Percentiles rank a stretch among this genome's conserved stretches.
These are phyloP conservation scores for Myotis pilosus DNA, from an alignment of 2,797 vertebrate genomes.

Conservation along the genomic window DNA sequence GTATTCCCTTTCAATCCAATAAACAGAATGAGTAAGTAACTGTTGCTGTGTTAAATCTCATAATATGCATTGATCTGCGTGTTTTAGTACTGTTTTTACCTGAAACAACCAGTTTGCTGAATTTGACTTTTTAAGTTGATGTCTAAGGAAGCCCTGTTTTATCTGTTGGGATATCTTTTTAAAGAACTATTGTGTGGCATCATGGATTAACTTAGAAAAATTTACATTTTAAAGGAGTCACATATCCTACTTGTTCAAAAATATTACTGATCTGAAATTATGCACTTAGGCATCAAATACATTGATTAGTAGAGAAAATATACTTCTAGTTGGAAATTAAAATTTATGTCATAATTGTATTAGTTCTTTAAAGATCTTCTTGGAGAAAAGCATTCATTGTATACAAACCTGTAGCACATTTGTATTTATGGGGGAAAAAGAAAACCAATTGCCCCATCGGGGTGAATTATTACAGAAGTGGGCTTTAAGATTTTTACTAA, in stretches of 20 bases:
- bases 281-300: not conserved
- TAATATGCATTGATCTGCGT: not conserved
- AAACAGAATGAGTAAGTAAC: slow-evolving; percentile 86
- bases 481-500: not conserved
- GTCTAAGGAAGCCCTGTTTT: not conserved
- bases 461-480: not conserved
- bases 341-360: not conserved
- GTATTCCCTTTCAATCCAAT: slow-evolving; percentile 88
- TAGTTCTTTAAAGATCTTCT: not conserved
- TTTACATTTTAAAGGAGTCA: not conserved
- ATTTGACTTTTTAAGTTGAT: not conserved
- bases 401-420: not conserved
- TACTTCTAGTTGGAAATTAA: slow-evolving; percentile 8
- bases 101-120: not conserved
- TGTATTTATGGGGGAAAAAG: not conserved
- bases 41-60: slow-evolving; percentile 79
- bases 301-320: not conserved
- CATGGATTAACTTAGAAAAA: not conserved
- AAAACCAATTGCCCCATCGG: not conserved
- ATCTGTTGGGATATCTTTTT: not conserved
- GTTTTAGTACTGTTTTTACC: not conserved
- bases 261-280: not conserved
- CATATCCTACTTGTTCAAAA: not conserved
- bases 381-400: not conserved
- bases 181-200: not conserved